A percentile compares a stretch with the other conserved stretches of the same genome.
These are phyloP conservation scores for Calameuta idolon DNA, from an alignment of 2,888 invertebrate genomes.

Conservation along the genomic window DNA sequence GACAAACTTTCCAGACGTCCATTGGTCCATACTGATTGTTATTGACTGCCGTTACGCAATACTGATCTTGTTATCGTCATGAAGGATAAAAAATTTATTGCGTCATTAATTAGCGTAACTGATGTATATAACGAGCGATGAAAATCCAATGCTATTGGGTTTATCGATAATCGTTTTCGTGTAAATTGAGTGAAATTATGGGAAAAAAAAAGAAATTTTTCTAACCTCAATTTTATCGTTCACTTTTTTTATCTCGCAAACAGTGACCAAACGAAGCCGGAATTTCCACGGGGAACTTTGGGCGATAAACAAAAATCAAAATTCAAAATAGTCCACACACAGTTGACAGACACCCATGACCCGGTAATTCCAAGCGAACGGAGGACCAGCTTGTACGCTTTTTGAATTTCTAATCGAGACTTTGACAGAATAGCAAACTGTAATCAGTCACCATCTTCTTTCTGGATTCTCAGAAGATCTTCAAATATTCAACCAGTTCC, in stretches of 20 bases:
- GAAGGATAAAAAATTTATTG: neutral
- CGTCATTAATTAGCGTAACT: neutral
- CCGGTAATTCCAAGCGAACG: neutral
- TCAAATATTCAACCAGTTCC: neutral
- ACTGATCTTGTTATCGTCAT: neutral
- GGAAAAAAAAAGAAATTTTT: neutral
- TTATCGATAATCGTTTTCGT: neutral
- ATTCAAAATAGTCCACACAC: neutral
- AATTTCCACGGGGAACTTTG: neutral
- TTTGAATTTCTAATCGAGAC: neutral
- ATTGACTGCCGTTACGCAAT: neutral
- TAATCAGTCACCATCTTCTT: neutral
- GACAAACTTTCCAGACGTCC: neutral
- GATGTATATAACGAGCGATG: neutral
- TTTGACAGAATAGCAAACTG: neutral
- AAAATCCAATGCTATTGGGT: neutral
- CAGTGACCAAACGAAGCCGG: neutral
- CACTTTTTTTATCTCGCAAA: neutral
- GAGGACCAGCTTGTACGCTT: neutral
- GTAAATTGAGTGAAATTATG: neutral
- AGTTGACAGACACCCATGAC: neutral
- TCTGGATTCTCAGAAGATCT: neutral
- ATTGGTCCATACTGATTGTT: neutral
- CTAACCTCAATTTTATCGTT: neutral
- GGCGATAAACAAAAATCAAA: neutral